A percentile compares a stretch with the other conserved stretches of the same genome.
Evolutionary conservation across 2,888 invertebrate genomes (phyloP).

Genomic region (Teleogryllus oceanicus): DNA sequence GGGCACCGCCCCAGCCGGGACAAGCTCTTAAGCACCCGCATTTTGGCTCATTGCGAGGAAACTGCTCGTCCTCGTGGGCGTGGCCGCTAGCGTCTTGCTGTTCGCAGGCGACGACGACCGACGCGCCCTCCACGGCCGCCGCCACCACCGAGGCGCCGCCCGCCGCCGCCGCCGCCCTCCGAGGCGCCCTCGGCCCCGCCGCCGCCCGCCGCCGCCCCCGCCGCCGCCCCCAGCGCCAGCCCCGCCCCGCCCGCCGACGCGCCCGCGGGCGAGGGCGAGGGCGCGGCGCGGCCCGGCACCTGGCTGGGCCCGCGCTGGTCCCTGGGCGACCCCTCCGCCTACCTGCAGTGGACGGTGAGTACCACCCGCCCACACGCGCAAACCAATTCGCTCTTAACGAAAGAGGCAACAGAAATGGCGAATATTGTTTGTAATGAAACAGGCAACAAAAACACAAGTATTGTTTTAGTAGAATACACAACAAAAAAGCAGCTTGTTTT

Average conservation of each 20-base stretch:
- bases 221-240: constrained; percentile 42
- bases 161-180: constrained; percentile 40
- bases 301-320: constrained; percentile 63
- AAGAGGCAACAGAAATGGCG: too few relatives aligned
- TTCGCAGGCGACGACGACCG: background rate
- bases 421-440: too few relatives aligned
- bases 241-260: constrained; percentile 42
- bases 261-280: constrained; percentile 40
- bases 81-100: background rate
- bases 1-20: too few relatives aligned
- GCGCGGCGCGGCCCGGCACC: constrained; percentile 45
- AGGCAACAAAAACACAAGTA: too few relatives aligned
- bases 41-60: too few relatives aligned
- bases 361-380: too few relatives aligned
- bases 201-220: constrained; percentile 34
- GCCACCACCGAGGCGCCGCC: constrained; percentile 39
- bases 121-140: background rate
- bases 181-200: constrained; percentile 44
- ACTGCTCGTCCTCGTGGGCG: too few relatives aligned
- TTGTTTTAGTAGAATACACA: too few relatives aligned
- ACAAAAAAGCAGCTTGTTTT: too few relatives aligned
- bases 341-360: constrained; percentile 66
- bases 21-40: too few relatives aligned
- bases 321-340: constrained; percentile 62
- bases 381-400: too few relatives aligned